Evolutionary conservation across 2,888 invertebrate species (phyloP).

Genomic region (Anarsia innoxiella): DNA sequence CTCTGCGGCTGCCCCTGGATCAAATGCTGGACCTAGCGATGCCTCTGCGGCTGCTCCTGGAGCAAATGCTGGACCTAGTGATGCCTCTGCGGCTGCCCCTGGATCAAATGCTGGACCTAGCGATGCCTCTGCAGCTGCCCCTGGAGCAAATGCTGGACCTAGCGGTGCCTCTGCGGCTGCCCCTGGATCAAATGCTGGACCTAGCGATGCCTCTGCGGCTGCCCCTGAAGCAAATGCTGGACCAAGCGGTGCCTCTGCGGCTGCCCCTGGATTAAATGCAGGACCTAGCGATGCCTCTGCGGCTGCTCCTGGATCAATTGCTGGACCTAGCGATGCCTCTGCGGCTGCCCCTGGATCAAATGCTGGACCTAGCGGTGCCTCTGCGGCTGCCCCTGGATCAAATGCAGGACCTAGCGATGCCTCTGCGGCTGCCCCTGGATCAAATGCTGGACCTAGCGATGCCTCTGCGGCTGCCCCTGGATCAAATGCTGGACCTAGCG

Average conservation of each 20-base stretch:
- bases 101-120: slow-evolving; percentile 1
- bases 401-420: slow-evolving; percentile 3
- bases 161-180: neutral
- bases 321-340: slow-evolving; percentile 6
- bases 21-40: slow-evolving; percentile 1
- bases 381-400: neutral
- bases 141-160: slow-evolving; percentile 1
- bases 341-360: slow-evolving; percentile 15
- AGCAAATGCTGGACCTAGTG: neutral
- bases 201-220: neutral
- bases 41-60: neutral
- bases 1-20: neutral
- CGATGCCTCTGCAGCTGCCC: neutral
- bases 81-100: slow-evolving; percentile 1
- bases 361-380: slow-evolving; percentile 1
- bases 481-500: slow-evolving; percentile 6
- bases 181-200: neutral
- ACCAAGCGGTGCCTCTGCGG: neutral
- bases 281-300: neutral
- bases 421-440: slow-evolving; percentile 1
- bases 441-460: neutral
- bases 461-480: slow-evolving; percentile 6
- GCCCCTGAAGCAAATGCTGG: neutral
- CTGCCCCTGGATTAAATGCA: slow-evolving; percentile 1
- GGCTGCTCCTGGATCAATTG: slow-evolving; percentile 10